A percentile compares a stretch with the other conserved stretches of the same genome.
phyloP scores from a whole-genome alignment of 53 echinoderm and acorn worm species.

The Arbacia lixula region DNA sequence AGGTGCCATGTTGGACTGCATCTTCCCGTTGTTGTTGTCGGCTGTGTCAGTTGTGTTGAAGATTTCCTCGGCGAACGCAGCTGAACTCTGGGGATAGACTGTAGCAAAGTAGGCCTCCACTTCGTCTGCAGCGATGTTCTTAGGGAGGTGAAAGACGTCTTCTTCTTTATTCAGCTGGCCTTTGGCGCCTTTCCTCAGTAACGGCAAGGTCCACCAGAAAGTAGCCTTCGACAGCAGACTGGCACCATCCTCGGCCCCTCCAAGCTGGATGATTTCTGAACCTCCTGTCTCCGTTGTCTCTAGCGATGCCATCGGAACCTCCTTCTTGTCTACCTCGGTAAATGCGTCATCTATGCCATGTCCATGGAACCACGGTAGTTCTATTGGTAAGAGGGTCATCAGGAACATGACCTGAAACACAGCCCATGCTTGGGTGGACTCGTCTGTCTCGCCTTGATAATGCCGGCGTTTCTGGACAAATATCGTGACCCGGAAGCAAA shows the following conservation, averaged over 20 bases:
- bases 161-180: conserved; percentile 59
- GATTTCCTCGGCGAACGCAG: conserved; percentile 33
- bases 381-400: conserved; percentile 61
- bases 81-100: conserved; percentile 14
- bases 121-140: conserved; percentile 17
- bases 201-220: conserved; percentile 67
- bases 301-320: conserved; percentile 12
- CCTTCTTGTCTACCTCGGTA: conserved; percentile 37
- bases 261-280: conserved; percentile 32
- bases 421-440: conserved; percentile 1
- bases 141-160: conserved; percentile 76
- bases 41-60: neutral
- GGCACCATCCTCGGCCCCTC: conserved; percentile 64
- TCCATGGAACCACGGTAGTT: conserved; percentile 31
- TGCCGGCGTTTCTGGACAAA: no score
- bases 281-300: neutral
- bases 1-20: no score
- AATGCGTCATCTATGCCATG: conserved; percentile 2
- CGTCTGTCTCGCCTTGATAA: neutral
- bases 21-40: neutral
- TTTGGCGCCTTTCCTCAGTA: conserved; percentile 72
- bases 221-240: conserved; percentile 63
- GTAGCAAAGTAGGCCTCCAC: conserved; percentile 55
- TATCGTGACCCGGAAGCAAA: conserved; percentile 41
- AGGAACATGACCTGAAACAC: conserved; percentile 74